phyloP scores from a whole-genome alignment of 2,797 vertebrate genomes.

The Sebastes wilsoni region DNA sequence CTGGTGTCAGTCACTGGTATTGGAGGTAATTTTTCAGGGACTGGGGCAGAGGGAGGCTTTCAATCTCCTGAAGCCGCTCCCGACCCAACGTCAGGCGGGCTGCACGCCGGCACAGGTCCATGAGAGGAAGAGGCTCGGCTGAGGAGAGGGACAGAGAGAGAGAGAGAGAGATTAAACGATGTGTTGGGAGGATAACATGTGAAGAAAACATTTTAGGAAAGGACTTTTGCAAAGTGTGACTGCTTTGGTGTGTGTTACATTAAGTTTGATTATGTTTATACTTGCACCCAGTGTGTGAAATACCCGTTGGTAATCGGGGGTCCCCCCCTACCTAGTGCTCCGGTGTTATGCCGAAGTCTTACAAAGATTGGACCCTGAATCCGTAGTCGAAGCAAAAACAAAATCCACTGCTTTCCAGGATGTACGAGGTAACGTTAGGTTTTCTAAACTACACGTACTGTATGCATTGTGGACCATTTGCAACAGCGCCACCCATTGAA shows the following conservation, averaged over 20 bases:
- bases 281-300: background rate
- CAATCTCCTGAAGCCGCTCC: constrained; percentile 92
- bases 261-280: background rate
- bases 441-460: background rate
- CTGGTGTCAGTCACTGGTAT: constrained; percentile 88
- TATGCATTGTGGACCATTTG: too few species aligned
- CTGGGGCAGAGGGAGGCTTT: constrained; percentile 93
- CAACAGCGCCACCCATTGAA: too few species aligned
- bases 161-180: background rate
- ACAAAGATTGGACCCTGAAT: background rate
- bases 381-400: background rate
- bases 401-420: background rate
- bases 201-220: background rate
- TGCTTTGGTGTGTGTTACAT: background rate
- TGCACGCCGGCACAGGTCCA: constrained; percentile 96
- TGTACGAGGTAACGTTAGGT: background rate
- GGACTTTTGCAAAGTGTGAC: background rate
- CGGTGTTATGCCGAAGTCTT: background rate
- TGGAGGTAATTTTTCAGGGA: constrained; percentile 99
- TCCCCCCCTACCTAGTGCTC: background rate
- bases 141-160: constrained; percentile 46
- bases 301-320: background rate
- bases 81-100: constrained; percentile 93
- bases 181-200: background rate
- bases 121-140: constrained; percentile 97